Evolutionary conservation across 2,113 vertebrate genomes (phyloP).

Genomic region (Marmota flaviventris): DNA sequence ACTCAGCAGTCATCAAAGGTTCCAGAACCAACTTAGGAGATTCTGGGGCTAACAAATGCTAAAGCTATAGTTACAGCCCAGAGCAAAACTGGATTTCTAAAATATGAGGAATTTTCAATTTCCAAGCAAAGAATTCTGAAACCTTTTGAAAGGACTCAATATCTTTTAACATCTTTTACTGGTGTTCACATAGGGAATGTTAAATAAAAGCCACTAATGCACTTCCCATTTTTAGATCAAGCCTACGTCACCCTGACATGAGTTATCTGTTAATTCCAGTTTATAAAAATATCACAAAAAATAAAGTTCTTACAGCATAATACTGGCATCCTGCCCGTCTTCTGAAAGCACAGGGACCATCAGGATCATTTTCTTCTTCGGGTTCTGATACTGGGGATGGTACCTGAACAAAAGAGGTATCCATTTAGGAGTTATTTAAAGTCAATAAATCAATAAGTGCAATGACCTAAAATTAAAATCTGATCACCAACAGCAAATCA

Average conservation of each 20-base stretch:
- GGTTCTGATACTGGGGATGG: conserved; percentile 93
- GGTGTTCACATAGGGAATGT: background rate
- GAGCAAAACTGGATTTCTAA: conserved; percentile 43
- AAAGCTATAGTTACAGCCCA: conserved; percentile 22
- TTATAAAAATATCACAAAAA: conserved; percentile 68
- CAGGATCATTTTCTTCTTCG: conserved; percentile 95
- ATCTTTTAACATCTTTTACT: conserved; percentile 31
- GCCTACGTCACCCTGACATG: conserved; percentile 41
- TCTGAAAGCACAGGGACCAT: conserved; percentile 95
- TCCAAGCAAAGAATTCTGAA: conserved; percentile 37
- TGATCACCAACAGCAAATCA: conserved; percentile 55
- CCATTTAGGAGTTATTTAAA: conserved; percentile 63
- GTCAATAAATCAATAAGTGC: conserved; percentile 32
- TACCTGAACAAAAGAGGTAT: conserved; percentile 82
- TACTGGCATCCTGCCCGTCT: conserved; percentile 96
- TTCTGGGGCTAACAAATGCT: background rate
- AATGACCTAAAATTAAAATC: conserved; percentile 59
- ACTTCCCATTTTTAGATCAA: conserved; percentile 55
- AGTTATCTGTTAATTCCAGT: conserved; percentile 63
- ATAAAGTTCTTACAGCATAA: conserved; percentile 91
- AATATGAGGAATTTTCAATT: conserved; percentile 1
- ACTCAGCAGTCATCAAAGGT: background rate
- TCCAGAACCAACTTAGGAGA: conserved; percentile 33
- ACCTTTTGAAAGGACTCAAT: conserved; percentile 23
- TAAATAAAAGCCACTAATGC: conserved; percentile 56